phyloP scores from a whole-genome alignment of 1,140 invertebrate genomes.

The Zaprionus lachaisei region DNA sequence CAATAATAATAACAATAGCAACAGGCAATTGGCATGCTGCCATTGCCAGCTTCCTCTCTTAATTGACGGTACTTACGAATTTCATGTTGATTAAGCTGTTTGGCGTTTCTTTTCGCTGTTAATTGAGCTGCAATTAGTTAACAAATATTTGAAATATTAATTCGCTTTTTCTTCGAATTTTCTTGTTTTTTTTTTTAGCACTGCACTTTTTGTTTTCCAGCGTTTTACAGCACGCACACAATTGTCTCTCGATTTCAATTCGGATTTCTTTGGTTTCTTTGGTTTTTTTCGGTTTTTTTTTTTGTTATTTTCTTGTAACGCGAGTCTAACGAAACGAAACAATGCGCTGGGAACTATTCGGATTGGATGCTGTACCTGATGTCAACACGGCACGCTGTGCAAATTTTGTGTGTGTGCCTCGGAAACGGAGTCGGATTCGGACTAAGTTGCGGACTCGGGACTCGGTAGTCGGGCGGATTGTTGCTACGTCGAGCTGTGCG shows the following conservation, averaged over 20 bases:
- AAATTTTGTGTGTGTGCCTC: neutral
- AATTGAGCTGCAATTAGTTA: conserved; percentile 73
- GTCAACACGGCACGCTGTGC: conserved; percentile 16
- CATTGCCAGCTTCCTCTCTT: conserved; percentile 6
- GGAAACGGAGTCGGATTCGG: conserved; percentile 4
- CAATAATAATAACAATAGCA: neutral
- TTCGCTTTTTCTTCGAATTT: conserved; percentile 21
- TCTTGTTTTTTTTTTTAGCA: conserved; percentile 57
- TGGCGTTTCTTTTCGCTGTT: conserved; percentile 34
- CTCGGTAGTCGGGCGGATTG: conserved; percentile 21
- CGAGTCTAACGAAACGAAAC: conserved; percentile 38
- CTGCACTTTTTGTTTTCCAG: conserved; percentile 37
- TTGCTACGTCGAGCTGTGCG: conserved; percentile 69
- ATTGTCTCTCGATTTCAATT: conserved; percentile 14
- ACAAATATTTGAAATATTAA: conserved; percentile 73
- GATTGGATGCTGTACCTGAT: conserved; percentile 33
- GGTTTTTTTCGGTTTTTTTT: conserved; percentile 15
- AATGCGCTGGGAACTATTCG: conserved; percentile 32
- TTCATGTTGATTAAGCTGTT: conserved; percentile 74
- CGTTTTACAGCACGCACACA: conserved; percentile 6
- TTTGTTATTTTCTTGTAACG: conserved; percentile 25
- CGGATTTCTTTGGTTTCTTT: neutral
- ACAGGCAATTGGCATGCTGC: conserved; percentile 19
- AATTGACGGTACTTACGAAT: conserved; percentile 74
- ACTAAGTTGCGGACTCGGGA: conserved; percentile 22